These are phyloP conservation scores for Drosophila yakuba DNA, from an alignment of 1,140 invertebrate species.

Conservation along the genomic window DNA sequence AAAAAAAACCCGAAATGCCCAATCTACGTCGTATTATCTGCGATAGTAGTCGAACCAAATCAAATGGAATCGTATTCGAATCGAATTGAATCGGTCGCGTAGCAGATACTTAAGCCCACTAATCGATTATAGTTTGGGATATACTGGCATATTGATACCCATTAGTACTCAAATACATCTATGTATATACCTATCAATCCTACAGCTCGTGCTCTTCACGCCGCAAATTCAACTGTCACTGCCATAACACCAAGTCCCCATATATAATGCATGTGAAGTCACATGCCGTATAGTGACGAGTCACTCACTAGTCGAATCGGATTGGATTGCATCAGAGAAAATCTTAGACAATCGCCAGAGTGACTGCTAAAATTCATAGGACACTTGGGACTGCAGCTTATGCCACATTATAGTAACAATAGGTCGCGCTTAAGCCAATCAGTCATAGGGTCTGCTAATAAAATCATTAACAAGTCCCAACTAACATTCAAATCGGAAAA, in stretches of 20 bases:
- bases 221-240: not conserved
- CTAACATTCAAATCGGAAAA: not conserved
- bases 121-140: conserved; percentile 1
- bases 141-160: not conserved
- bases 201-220: not conserved
- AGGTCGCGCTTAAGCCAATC: not conserved
- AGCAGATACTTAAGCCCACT: conserved; percentile 8
- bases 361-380: not conserved
- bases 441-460: not conserved
- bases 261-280: conserved; percentile 3
- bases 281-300: conserved; percentile 1
- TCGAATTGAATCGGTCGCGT: not conserved
- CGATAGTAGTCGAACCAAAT: conserved; percentile 18
- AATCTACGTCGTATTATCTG: conserved; percentile 21
- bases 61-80: no score
- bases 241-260: conserved; percentile 2
- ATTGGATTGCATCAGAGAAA: not conserved
- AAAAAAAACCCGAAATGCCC: not conserved
- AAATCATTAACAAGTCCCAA: not conserved
- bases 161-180: not conserved
- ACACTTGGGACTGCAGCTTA: not conserved
- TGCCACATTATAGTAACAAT: not conserved
- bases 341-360: not conserved
- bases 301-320: not conserved
- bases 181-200: not conserved